A percentile compares a stretch with the other conserved stretches of the same genome.
phyloP scores from a whole-genome alignment of 2,113 vertebrate genomes.

The Calidris pugnax region DNA sequence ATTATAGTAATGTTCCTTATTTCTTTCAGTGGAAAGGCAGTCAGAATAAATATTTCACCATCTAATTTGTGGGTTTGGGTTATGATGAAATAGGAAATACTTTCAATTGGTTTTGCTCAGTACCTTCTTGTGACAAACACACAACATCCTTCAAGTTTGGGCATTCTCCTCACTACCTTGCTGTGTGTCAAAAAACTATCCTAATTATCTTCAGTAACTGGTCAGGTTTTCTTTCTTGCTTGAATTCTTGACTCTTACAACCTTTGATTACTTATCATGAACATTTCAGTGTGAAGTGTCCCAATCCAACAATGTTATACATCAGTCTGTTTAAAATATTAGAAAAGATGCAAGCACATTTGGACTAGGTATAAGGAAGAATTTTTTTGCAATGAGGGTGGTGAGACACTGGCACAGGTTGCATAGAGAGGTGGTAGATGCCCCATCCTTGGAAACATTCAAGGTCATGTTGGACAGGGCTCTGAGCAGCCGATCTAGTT shows the following conservation, averaged over 20 bases:
- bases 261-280: neutral
- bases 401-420: neutral
- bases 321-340: neutral
- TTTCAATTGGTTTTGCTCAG: neutral
- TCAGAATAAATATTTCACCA: neutral
- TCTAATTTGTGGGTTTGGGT: neutral
- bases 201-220: neutral
- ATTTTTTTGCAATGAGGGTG: neutral
- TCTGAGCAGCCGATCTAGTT: neutral
- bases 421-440: neutral
- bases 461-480: neutral
- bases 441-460: neutral
- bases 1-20: neutral
- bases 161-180: neutral
- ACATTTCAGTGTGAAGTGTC: neutral
- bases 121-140: neutral
- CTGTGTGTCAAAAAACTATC: neutral
- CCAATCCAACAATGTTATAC: neutral
- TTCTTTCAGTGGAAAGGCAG: neutral
- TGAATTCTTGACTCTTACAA: neutral
- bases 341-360: neutral
- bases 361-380: neutral
- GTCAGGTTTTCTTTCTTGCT: neutral
- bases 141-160: rapidly evolving
- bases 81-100: neutral